Conservation (phyloP, 2,113 vertebrate species). For the Eptesicus fuscus region DNA sequence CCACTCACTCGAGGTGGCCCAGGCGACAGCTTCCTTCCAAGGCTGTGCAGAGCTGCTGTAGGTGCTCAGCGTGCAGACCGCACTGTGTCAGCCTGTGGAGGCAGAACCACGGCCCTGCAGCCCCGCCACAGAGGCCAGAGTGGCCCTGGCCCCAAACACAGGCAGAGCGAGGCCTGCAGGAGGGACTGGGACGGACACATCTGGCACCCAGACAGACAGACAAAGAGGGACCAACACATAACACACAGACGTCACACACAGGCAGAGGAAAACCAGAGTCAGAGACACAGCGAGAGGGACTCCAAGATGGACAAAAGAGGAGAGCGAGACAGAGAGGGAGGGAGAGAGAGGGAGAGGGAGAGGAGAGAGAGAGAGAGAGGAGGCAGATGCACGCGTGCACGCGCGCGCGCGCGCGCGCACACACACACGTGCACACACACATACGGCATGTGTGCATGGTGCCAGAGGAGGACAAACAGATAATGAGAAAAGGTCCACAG, state of each 20-base stretch:
- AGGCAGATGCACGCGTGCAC: background rate
- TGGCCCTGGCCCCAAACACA: background rate
- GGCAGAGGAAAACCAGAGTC: background rate
- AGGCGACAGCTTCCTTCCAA: conserved; percentile 69
- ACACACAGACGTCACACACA: background rate
- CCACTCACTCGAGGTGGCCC: conserved; percentile 62
- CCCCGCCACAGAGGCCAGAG: background rate
- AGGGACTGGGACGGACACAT: fast-evolving
- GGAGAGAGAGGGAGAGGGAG: background rate
- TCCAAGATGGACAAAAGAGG: background rate
- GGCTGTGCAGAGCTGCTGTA: conserved; percentile 75
- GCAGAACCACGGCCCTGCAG: background rate
- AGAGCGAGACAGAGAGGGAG: background rate
- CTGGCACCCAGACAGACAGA: background rate
- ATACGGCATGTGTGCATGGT: background rate
- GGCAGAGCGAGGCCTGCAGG: background rate
- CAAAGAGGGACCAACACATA: background rate
- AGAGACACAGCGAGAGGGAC: background rate
- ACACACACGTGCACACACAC: background rate
- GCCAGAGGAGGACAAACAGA: background rate
- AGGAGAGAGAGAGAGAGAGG: background rate
- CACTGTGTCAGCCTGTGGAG: conserved; percentile 81
- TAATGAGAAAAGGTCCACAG: background rate
- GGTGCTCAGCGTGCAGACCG: conserved; percentile 66
- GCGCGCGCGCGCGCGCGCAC: too few relatives aligned